Evolutionary conservation across 37 sponge, comb jelly and placozoan species (phyloP).

Genomic region (Beroe forskalii): DNA sequence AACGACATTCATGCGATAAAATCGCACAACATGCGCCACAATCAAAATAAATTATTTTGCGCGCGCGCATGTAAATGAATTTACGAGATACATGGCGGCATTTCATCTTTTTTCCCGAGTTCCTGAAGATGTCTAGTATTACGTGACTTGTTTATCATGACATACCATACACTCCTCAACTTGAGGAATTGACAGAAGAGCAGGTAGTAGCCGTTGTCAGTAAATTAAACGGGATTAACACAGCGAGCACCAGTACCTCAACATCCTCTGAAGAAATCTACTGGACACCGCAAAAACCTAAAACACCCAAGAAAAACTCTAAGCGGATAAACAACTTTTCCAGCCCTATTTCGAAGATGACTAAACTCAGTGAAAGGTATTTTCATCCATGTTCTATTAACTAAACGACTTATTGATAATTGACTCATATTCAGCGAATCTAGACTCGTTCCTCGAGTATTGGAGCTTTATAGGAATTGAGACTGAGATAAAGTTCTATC

Average conservation of each 20-base stretch:
- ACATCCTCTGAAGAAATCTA: not conserved
- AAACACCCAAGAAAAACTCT: not conserved
- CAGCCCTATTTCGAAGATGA: not conserved
- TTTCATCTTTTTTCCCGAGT: too few relatives aligned
- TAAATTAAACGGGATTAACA: not conserved
- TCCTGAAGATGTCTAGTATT: too few relatives aligned
- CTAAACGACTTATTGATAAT: too few relatives aligned
- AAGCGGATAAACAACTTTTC: not conserved
- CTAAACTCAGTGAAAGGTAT: not conserved
- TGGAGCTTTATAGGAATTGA: too few relatives aligned
- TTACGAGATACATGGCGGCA: too few relatives aligned
- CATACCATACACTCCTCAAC: too few relatives aligned
- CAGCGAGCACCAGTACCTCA: not conserved
- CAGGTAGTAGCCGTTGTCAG: not conserved
- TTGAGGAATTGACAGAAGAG: not conserved
- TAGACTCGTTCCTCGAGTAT: too few relatives aligned
- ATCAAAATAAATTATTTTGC: not conserved
- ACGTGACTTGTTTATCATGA: too few relatives aligned
- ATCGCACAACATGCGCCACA: not conserved
- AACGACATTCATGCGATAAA: not conserved
- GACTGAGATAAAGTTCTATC: too few relatives aligned
- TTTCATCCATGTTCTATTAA: too few relatives aligned
- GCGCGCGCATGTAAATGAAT: too few relatives aligned
- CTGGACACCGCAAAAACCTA: not conserved
- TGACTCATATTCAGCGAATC: too few relatives aligned